phyloP scores from a whole-genome alignment of 2,113 vertebrate genomes.

The Tricholaema leucomelas region DNA sequence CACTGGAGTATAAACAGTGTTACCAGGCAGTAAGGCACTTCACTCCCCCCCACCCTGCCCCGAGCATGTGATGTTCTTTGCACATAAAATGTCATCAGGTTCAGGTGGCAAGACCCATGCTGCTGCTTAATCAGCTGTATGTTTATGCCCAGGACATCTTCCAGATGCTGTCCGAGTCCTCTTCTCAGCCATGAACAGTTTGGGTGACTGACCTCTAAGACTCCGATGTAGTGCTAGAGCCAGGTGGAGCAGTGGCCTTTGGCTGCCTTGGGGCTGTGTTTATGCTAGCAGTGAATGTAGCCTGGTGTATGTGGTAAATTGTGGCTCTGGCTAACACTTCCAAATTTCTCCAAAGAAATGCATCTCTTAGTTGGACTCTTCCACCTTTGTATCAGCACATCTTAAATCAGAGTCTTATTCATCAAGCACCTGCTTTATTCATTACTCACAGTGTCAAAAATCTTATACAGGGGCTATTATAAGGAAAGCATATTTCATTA shows the following conservation, averaged over 20 bases:
- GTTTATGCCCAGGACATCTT: background rate
- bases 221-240: background rate
- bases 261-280: background rate
- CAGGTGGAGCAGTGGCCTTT: background rate
- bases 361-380: background rate
- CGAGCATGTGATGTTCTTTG: background rate
- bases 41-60: background rate
- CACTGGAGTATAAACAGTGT: background rate
- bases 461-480: constrained; percentile 44
- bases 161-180: background rate
- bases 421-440: constrained; percentile 58
- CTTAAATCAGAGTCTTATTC: constrained; percentile 45
- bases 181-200: background rate
- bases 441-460: constrained; percentile 56
- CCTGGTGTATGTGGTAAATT: background rate
- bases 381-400: constrained; percentile 18
- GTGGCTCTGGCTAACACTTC: background rate
- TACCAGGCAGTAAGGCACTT: background rate
- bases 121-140: background rate
- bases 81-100: background rate
- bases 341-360: constrained; percentile 1
- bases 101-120: background rate
- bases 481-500: constrained; percentile 64
- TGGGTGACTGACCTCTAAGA: background rate
- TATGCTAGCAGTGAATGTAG: background rate